Base-by-base conservation (phyloP, 1,140 invertebrate species). In the Manduca sexta region DNA sequence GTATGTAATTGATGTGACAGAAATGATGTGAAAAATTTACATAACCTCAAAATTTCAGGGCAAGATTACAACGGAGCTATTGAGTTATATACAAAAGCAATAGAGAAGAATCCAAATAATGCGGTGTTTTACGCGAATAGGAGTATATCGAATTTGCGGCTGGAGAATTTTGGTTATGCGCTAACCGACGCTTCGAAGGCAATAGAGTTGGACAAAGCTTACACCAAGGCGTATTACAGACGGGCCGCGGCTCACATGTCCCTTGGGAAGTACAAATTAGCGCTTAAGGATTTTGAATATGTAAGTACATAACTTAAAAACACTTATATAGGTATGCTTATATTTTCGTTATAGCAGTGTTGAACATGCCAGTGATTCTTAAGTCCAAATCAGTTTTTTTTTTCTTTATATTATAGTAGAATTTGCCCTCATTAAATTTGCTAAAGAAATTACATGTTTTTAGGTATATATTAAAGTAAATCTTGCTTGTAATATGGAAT, bases 171-270 rank as follows among this genome's bases (percentile, higher is more conserved):
- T 87, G 97, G 97, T 17, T 96, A 94, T 80, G 97, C 97, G 0
- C 82, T 99, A 30, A 87, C 84, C 18, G 98, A 99, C 90, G 98
- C 98, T 5, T 91, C 94, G 0, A 94, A 93, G 79, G 94, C 98
- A 1, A 94, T 99, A 37, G 92, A 96, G 83, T 70, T 97, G 41
- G 96, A 99, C 86, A 93, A 90, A 59, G 90, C 88, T 31, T 99
- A 99, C 85, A 88, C 98, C 4, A 99, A 99, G 86, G 97, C 95
- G 10, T 95, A 94, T 67, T 99, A 99, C 82, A 92, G 98, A 72
- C 88, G 98, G 76, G 98, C 98, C 0, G 95, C 95, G 0, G 94
- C 98, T 30, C 92, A 98, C 65, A 99, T 99, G 97, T 96, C 97
- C 18, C 84, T 99, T 60, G 97, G 97, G 54, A 99, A 98, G 88